Base-by-base conservation (phyloP, 2,797 vertebrate genomes). In the Muraenolepis orangiensis region DNA sequence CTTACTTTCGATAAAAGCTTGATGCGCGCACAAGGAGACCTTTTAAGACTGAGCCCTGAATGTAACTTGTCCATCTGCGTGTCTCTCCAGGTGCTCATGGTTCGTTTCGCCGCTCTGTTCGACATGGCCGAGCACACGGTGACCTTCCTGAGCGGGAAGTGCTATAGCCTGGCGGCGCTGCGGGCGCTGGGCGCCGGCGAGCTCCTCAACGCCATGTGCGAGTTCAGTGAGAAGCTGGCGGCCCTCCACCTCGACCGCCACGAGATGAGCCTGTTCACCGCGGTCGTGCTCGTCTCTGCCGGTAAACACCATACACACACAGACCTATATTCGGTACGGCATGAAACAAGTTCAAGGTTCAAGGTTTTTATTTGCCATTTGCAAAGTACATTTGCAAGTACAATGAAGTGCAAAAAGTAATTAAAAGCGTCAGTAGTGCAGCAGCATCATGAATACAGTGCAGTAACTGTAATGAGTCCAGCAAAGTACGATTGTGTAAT, bases 231-330 rank as follows among this genome's bases (percentile, higher is more conserved):
- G 91, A 99, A 99, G 85, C 94, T 99, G 40, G 94, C 94, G 57
- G 92, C 93, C 42, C 93, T 99, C 81, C 93, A 94, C 51, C 97
- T 99, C 51, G 94, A 95, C 57, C 89, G 95, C 0, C 96, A 99
- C 36, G 96, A 99, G 80, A 99, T 97, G 94, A 98, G 96, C 87
- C 95, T 99, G 81, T 99, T 99, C 90, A 97, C 96, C 7, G 97
- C 97, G 0, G 96, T 99, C 84, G 97, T 99, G 83, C 95, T 99
- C 18, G 96, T 99, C 32, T 99, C 97, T 82, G 97, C 98, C 80
- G 97, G 98, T 99, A 93, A 94, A 94, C 66, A 69, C 40, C 0
- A 5, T 16, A 13, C 10, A 3, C 4, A 23, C 3, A 66, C n/a
- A 66, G n/a, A n/a, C n/a, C n/a, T n/a, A n/a, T n/a, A n/a, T n/a